Evolutionary conservation across 64 coral and sea anemone genomes (phyloP).

Genomic region (Stylophora pistillata): DNA sequence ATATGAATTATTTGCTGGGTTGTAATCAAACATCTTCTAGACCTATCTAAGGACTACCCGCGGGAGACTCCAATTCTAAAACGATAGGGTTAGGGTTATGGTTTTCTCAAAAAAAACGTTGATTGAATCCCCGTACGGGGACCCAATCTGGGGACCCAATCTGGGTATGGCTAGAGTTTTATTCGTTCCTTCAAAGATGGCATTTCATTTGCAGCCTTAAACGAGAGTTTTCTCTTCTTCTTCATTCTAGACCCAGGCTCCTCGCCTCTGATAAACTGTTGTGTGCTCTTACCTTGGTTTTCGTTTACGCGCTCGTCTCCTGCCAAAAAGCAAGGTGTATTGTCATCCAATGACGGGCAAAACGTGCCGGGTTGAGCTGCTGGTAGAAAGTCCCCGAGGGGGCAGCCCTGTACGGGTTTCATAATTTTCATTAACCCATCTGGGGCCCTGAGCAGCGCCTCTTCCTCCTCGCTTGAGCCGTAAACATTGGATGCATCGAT

Average conservation of each 20-base stretch:
- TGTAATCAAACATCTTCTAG: too few relatives aligned
- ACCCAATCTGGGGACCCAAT: too few relatives aligned
- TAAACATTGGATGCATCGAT: conserved; percentile 54
- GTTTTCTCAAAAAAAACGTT: too few relatives aligned
- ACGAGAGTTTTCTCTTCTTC: not conserved
- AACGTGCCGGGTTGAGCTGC: not conserved
- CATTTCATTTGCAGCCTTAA: not conserved
- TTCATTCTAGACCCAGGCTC: too few relatives aligned
- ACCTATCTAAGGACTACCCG: too few relatives aligned
- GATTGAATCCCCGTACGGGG: too few relatives aligned
- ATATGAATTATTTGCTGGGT: too few relatives aligned
- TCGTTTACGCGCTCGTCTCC: conserved; percentile 45
- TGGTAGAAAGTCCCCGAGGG: conserved; percentile 21
- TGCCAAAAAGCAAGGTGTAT: conserved; percentile 38
- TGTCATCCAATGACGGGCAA: not conserved
- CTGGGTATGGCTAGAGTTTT: too few relatives aligned
- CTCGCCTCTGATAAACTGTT: not conserved
- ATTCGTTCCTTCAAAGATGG: too few relatives aligned
- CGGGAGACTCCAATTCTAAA: too few relatives aligned
- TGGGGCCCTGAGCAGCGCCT: not conserved
- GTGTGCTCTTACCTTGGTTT: conserved; percentile 30
- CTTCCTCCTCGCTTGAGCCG: not conserved
- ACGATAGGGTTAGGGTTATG: too few relatives aligned
- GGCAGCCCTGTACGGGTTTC: not conserved
- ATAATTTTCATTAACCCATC: conserved; percentile 9